These are phyloP conservation scores for Epirrhoe alternata DNA, from an alignment of 2,888 invertebrate genomes.

Conservation along the genomic window DNA sequence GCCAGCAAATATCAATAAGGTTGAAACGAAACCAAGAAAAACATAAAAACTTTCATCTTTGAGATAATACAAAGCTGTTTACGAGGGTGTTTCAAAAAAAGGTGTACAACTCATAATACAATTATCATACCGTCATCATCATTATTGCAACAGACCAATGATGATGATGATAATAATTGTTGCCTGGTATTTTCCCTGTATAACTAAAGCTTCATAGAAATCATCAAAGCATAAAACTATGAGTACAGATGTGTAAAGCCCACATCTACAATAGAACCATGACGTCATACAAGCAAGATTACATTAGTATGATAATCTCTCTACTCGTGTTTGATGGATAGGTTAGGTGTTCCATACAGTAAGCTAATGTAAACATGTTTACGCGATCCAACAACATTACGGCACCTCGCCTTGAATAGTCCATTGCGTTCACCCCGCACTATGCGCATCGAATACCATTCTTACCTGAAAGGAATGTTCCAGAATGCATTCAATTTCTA, in stretches of 20 bases:
- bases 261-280: neutral
- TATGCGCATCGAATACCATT: conserved; percentile 34
- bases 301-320: neutral
- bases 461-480: conserved; percentile 44
- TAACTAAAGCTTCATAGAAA: neutral
- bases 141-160: neutral
- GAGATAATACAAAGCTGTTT: no score
- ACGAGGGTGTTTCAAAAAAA: no score
- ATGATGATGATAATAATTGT: neutral
- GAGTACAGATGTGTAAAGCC: neutral
- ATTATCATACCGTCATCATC: no score
- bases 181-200: neutral
- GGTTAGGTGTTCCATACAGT: conserved; percentile 10
- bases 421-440: conserved; percentile 22
- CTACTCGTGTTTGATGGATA: conserved; percentile 1
- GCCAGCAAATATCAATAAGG: neutral
- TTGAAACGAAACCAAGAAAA: neutral
- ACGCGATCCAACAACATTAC: conserved; percentile 13
- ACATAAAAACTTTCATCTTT: neutral
- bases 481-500: conserved; percentile 56
- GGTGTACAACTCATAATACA: no score
- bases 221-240: neutral
- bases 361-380: conserved; percentile 19
- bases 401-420: conserved; percentile 15
- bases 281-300: neutral